A percentile compares a stretch with the other conserved stretches of the same genome.
Evolutionary conservation across 2,797 vertebrate species (phyloP).

Genomic region (Coilia nasus): DNA sequence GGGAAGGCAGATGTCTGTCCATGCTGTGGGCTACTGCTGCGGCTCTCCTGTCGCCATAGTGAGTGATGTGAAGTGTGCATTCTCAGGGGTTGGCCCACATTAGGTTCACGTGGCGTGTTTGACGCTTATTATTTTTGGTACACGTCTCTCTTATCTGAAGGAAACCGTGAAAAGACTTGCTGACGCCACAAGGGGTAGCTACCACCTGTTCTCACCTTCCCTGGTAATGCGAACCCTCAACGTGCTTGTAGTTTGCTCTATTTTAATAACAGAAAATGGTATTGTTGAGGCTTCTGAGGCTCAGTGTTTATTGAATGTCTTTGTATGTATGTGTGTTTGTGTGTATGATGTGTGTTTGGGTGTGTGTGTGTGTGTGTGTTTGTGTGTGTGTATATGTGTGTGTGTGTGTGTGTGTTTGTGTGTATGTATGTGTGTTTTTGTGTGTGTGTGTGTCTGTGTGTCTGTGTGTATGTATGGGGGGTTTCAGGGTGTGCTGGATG

Average conservation of each 20-base stretch:
- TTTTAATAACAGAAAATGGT: background rate
- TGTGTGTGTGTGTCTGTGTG: background rate
- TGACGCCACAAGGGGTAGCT: conserved; percentile 62
- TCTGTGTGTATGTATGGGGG: conserved; percentile 4
- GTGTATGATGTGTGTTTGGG: background rate
- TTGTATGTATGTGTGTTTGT: background rate
- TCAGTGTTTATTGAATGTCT: background rate
- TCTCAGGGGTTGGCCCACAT: background rate
- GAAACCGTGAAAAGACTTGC: conserved; percentile 68
- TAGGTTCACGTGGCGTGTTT: background rate
- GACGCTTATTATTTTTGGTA: background rate
- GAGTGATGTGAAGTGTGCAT: conserved; percentile 52
- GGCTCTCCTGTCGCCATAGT: conserved; percentile 64
- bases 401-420: background rate
- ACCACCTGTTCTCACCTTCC: conserved; percentile 69
- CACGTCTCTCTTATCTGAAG: conserved; percentile 48
- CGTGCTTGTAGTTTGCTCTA: background rate
- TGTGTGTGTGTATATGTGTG: conserved; percentile 7
- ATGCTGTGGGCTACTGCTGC: conserved; percentile 72
- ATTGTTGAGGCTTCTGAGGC: background rate
- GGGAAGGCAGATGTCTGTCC: conserved; percentile 67
- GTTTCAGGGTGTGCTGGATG: conserved; percentile 58
- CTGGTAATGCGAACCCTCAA: conserved; percentile 33
- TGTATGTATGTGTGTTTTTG: background rate
- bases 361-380: conserved; percentile 13